These are phyloP conservation scores for Anniella stebbinsi DNA, from an alignment of 2,797 vertebrate species.

Conservation along the genomic window DNA sequence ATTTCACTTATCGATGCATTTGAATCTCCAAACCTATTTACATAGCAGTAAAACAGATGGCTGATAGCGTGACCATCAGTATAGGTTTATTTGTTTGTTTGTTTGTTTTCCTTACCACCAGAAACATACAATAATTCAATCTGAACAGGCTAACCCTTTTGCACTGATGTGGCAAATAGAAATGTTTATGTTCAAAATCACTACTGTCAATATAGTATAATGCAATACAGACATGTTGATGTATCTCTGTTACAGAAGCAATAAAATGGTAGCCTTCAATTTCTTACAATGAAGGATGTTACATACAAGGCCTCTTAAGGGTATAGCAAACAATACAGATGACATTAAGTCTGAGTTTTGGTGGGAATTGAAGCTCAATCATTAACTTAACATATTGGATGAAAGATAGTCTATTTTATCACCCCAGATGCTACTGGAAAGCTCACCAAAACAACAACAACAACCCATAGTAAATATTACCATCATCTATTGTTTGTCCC, in stretches of 20 bases:
- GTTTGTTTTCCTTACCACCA: not conserved
- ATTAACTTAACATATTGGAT: not conserved
- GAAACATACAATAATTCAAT: not conserved
- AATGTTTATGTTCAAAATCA: not conserved
- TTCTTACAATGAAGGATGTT: not conserved
- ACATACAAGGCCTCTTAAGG: not conserved
- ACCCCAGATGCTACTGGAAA: not conserved
- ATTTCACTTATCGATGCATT: not conserved
- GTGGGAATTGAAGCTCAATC: not conserved
- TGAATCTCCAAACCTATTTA: not conserved
- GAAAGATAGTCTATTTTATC: not conserved
- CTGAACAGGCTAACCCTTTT: not conserved
- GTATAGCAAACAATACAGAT: not conserved
- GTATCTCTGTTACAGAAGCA: not conserved
- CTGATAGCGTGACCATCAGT: not conserved
- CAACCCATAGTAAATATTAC: not conserved
- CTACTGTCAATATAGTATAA: not conserved
- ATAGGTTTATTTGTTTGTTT: not conserved
- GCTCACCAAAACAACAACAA: not conserved
- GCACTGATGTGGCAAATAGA: not conserved
- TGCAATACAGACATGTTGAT: not conserved
- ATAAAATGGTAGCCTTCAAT: not conserved
- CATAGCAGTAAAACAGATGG: not conserved
- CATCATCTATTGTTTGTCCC: not conserved
- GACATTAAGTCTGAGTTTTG: not conserved